These are phyloP conservation scores for Diaphora mendica DNA, from an alignment of 2,888 invertebrate genomes.

Conservation along the genomic window DNA sequence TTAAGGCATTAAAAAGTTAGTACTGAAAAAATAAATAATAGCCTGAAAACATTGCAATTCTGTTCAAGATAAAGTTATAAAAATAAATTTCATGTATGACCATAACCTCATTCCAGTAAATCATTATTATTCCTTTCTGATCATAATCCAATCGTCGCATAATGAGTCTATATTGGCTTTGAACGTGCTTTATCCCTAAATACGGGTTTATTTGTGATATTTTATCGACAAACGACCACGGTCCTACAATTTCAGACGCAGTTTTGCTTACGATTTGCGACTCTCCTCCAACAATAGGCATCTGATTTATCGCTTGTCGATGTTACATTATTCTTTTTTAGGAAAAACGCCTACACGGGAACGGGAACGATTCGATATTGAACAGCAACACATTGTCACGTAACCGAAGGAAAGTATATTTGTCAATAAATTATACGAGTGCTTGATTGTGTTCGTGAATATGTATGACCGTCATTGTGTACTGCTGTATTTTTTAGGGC, in stretches of 20 bases:
- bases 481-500: conserved; percentile 13
- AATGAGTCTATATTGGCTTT: conserved; percentile 40
- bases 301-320: conserved; percentile 69
- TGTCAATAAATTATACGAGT: conserved; percentile 50
- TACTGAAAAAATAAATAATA: background rate
- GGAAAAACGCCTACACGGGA: conserved; percentile 61
- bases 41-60: background rate
- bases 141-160: conserved; percentile 43
- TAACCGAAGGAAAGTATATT: conserved; percentile 49
- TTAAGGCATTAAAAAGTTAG: background rate
- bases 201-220: conserved; percentile 51
- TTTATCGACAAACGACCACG: conserved; percentile 52
- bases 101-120: conserved; percentile 9
- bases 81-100: conserved; percentile 3
- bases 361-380: conserved; percentile 59
- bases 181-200: conserved; percentile 34
- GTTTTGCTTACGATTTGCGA: conserved; percentile 69
- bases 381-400: conserved; percentile 52
- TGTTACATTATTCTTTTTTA: conserved; percentile 65
- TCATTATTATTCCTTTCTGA: conserved; percentile 25
- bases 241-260: conserved; percentile 55
- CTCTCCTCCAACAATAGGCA: conserved; percentile 67
- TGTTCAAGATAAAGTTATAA: background rate
- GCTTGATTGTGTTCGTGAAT: conserved; percentile 50
- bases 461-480: conserved; percentile 34